phyloP scores from a whole-genome alignment of 35 echinoderm and acorn worm species.

The Patiria miniata region DNA sequence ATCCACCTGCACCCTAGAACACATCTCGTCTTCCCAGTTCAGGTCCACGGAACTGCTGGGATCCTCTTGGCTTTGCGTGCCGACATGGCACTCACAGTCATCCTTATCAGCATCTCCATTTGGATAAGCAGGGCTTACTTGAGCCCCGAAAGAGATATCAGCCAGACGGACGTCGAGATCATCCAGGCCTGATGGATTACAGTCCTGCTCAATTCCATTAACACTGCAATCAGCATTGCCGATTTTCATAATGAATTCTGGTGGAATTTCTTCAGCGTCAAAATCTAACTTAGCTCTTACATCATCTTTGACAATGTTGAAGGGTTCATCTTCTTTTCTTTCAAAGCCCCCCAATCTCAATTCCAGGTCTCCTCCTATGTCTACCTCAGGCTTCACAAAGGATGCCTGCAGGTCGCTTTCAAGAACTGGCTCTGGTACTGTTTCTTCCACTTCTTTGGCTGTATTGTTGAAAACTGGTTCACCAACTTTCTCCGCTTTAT shows the following conservation, averaged over 20 bases:
- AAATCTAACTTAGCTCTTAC: not conserved
- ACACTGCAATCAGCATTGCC: not conserved
- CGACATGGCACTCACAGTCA: not conserved
- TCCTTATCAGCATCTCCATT: not conserved
- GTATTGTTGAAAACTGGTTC: not conserved
- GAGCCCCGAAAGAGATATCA: not conserved
- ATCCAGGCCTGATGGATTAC: not conserved
- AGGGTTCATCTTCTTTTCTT: not conserved
- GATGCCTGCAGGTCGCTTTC: constrained; percentile 22
- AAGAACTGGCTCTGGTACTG: not conserved
- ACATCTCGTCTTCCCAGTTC: constrained; percentile 23
- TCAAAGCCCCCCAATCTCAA: constrained; percentile 14
- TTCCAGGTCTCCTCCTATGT: constrained; percentile 23
- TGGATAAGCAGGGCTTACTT: not conserved
- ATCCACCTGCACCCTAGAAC: not conserved
- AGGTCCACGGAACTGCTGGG: not conserved
- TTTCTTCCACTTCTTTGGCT: not conserved
- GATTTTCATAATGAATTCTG: not conserved
- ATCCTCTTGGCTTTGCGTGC: not conserved
- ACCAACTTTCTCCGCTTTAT: not conserved
- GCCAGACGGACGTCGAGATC: not conserved
- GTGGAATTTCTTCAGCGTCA: not conserved
- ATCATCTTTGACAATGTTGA: not conserved
- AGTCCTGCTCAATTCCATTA: not conserved
- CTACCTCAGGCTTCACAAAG: constrained; percentile 25